Evolutionary conservation across 1,140 invertebrate genomes (phyloP).

Genomic region (Cyclargus thomasi): DNA sequence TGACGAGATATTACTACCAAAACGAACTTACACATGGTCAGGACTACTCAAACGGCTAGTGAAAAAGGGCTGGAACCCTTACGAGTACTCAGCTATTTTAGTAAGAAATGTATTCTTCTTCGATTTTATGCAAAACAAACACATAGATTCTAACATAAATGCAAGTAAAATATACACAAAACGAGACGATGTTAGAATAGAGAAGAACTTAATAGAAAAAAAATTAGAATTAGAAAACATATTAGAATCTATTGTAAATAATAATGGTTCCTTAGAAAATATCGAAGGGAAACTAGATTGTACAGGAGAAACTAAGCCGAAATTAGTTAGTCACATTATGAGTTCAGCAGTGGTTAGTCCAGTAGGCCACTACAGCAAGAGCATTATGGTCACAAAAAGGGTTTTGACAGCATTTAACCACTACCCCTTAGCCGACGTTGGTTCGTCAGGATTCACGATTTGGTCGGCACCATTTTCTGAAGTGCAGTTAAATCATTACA

Average conservation of each 20-base stretch:
- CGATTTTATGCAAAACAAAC: constrained; percentile 59
- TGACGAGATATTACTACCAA: constrained; percentile 83
- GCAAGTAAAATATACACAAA: constrained; percentile 54
- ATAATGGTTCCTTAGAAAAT: constrained; percentile 14
- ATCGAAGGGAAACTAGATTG: constrained; percentile 38
- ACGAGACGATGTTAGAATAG: constrained; percentile 57
- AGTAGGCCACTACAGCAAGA: constrained; percentile 81
- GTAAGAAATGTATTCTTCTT: constrained; percentile 82
- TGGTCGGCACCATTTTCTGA: constrained; percentile 70
- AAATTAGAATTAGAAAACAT: constrained; percentile 66
- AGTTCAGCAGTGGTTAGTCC: constrained; percentile 77
- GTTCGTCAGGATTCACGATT: constrained; percentile 68
- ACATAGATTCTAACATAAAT: constrained; percentile 29
- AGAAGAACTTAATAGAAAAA: constrained; percentile 33
- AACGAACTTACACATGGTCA: constrained; percentile 75
- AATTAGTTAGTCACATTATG: constrained; percentile 61
- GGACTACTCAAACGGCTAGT: constrained; percentile 65
- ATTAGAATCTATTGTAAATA: constrained; percentile 43
- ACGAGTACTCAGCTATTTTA: constrained; percentile 76
- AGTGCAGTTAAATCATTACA: constrained; percentile 79
- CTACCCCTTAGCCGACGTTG: constrained; percentile 79
- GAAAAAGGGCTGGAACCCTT: constrained; percentile 61
- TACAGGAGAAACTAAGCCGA: constrained; percentile 42
- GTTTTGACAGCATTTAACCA: constrained; percentile 85
- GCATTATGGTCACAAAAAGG: constrained; percentile 80